A percentile compares a stretch with the other conserved stretches of the same genome.
phyloP scores from a whole-genome alignment of 2,113 vertebrate species.

The Donacobius atricapilla region DNA sequence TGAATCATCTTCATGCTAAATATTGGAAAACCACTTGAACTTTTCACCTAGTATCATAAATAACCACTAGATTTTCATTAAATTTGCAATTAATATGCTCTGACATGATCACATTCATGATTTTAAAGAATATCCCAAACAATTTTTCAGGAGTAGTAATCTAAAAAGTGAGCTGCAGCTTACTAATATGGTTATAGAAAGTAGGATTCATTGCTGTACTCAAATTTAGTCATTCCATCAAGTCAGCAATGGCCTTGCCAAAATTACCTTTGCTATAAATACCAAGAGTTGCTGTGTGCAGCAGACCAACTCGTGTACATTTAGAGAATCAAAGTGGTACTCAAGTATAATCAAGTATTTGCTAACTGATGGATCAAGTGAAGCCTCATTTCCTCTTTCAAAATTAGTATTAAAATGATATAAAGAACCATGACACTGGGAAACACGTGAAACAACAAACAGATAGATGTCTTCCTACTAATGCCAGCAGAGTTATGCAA shows the following conservation, averaged over 20 bases:
- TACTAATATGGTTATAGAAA: not conserved
- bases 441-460: not conserved
- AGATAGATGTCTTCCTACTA: not conserved
- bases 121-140: not conserved
- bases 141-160: not conserved
- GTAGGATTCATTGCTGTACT: not conserved
- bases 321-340: not conserved
- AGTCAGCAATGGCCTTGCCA: not conserved
- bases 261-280: not conserved
- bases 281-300: not conserved
- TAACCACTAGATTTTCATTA: not conserved
- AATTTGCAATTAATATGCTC: not conserved
- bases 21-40: not conserved
- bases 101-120: not conserved
- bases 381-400: not conserved
- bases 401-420: not conserved
- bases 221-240: not conserved
- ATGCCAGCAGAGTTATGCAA: not conserved
- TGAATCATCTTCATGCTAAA: not conserved
- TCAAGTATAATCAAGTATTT: not conserved
- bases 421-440: not conserved
- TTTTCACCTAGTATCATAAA: not conserved
- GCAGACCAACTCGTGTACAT: not conserved
- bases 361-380: not conserved
- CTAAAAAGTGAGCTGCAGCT: not conserved